Percentiles rank a stretch among this genome's conserved stretches.
These are phyloP conservation scores for Drosophila stalkeri DNA, from an alignment of 2,888 invertebrate genomes.

Conservation along the genomic window DNA sequence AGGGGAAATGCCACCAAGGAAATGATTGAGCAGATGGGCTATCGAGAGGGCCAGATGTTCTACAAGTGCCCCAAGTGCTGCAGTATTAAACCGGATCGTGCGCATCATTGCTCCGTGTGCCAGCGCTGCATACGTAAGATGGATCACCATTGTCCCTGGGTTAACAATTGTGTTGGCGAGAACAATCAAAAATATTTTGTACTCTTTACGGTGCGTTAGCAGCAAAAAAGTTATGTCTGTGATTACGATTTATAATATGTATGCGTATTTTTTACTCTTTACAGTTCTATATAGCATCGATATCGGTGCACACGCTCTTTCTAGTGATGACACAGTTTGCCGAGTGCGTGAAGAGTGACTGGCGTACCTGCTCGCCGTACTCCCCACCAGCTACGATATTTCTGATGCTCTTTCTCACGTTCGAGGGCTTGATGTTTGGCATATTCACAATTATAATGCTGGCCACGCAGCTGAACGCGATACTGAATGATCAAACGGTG, in stretches of 20 bases:
- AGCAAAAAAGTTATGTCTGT: background rate
- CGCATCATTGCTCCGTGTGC: conserved; percentile 98
- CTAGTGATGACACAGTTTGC: conserved; percentile 97
- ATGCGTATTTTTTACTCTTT: conserved; percentile 58
- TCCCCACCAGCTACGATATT: conserved; percentile 98
- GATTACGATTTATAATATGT: background rate
- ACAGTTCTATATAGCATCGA: conserved; percentile 98
- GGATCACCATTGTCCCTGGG: conserved; percentile 94
- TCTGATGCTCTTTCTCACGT: conserved; percentile 94
- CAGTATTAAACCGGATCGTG: conserved; percentile 97
- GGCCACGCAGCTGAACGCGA: conserved; percentile 97
- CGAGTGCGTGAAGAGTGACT: conserved; percentile 96
- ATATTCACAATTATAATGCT: conserved; percentile 99
- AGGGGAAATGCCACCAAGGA: conserved; percentile 98
- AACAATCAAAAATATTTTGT: conserved; percentile 99
- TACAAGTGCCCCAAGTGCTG: conserved; percentile 98
- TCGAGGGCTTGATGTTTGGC: conserved; percentile 97
- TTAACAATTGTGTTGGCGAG: conserved; percentile 99
- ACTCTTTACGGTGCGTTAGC: conserved; percentile 94
- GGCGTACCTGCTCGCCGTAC: conserved; percentile 96
- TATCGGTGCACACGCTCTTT: conserved; percentile 96
- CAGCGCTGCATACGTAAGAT: conserved; percentile 91
- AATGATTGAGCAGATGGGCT: conserved; percentile 96
- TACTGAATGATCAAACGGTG: conserved; percentile 99
- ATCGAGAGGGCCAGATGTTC: conserved; percentile 95